phyloP scores from a whole-genome alignment of 23 tunicate genomes.

The Trididemnum nubilum region DNA sequence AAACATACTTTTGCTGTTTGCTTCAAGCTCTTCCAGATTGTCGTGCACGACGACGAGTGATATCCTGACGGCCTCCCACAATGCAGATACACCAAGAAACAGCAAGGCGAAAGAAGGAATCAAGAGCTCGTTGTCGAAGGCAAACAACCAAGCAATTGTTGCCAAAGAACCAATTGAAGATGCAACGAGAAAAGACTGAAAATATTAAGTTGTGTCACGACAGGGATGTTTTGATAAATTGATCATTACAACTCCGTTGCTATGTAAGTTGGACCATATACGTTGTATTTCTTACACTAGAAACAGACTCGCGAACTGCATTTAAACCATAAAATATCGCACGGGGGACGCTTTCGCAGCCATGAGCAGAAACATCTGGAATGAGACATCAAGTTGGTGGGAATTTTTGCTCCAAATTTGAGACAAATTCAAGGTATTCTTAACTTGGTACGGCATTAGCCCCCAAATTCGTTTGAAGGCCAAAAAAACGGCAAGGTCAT shows the following conservation, averaged over 20 bases:
- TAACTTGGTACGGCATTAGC: too few species aligned
- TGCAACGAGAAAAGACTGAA: constrained; percentile 15
- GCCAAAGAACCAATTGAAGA: not conserved
- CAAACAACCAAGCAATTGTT: constrained; percentile 32
- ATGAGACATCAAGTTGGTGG: too few species aligned
- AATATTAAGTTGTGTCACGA: too few species aligned
- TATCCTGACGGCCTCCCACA: constrained; percentile 3
- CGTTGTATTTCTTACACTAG: too few species aligned
- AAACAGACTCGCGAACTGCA: too few species aligned
- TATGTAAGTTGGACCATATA: not conserved
- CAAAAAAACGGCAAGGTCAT: too few species aligned
- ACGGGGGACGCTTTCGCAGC: too few species aligned
- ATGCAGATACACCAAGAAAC: not conserved
- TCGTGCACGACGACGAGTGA: constrained; percentile 21
- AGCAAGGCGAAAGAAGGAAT: constrained; percentile 14
- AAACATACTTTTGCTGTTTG: constrained; percentile 17
- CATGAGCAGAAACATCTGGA: too few species aligned
- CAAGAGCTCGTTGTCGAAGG: constrained; percentile 23
- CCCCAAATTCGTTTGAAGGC: too few species aligned
- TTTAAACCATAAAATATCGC: too few species aligned
- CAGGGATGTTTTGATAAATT: constrained; percentile 2
- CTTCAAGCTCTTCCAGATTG: constrained; percentile 16
- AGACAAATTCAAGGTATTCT: too few species aligned
- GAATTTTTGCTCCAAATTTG: too few species aligned
- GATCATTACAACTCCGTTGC: not conserved